Evolutionary conservation across 2,888 invertebrate species (phyloP).

Genomic region (Lycia hirtaria): DNA sequence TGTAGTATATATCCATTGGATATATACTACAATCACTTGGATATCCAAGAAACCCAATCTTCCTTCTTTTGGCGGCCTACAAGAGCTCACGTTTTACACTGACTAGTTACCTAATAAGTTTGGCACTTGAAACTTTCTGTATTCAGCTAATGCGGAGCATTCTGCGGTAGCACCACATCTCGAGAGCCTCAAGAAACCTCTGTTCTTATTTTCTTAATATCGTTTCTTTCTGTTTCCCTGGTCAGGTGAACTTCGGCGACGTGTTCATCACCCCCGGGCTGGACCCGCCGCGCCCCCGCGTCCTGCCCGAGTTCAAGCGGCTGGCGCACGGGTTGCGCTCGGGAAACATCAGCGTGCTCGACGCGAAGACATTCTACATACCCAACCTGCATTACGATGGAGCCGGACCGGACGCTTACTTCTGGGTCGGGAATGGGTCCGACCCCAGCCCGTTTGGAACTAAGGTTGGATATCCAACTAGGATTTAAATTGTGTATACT

Average conservation of each 20-base stretch:
- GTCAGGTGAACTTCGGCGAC: constrained; percentile 95
- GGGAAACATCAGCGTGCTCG: constrained; percentile 95
- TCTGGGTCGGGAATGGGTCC: constrained; percentile 96
- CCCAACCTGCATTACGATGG: constrained; percentile 97
- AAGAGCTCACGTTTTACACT: too few relatives aligned
- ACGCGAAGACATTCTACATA: constrained; percentile 96
- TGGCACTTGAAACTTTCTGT: too few relatives aligned
- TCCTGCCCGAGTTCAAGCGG: constrained; percentile 94
- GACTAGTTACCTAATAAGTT: too few relatives aligned
- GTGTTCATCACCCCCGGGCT: constrained; percentile 91
- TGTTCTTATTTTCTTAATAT: too few relatives aligned
- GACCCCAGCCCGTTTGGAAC: constrained; percentile 93
- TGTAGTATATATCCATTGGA: too few relatives aligned
- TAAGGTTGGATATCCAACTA: constrained; percentile 82
- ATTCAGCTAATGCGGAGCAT: too few relatives aligned
- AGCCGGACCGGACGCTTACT: constrained; percentile 96
- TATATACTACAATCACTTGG: too few relatives aligned
- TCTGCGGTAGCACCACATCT: too few relatives aligned
- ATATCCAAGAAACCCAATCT: too few relatives aligned
- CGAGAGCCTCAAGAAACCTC: too few relatives aligned
- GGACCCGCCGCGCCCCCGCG: constrained; percentile 92
- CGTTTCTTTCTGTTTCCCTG: not conserved
- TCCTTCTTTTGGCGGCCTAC: too few relatives aligned
- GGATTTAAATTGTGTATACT: too few relatives aligned
- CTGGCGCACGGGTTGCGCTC: constrained; percentile 95